These are phyloP conservation scores for Halcyon smyrnensis DNA, from an alignment of 2,797 vertebrate genomes.

Conservation along the genomic window DNA sequence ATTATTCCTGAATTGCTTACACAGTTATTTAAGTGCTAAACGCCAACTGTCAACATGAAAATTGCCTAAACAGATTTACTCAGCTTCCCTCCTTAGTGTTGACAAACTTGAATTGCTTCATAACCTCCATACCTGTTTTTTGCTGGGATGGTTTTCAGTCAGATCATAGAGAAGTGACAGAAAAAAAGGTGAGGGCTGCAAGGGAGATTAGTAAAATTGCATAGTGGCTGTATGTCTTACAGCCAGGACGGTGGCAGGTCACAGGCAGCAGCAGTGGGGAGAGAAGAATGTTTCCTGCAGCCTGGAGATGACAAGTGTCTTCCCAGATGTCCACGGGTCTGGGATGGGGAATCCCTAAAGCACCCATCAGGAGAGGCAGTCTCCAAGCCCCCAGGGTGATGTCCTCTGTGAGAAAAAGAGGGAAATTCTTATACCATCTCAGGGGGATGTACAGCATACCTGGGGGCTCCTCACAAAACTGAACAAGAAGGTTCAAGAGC, in stretches of 20 bases:
- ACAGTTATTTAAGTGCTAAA: background rate
- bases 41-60: background rate
- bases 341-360: background rate
- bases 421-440: background rate
- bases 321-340: background rate
- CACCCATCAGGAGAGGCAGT: background rate
- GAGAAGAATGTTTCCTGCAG: background rate
- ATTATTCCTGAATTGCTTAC: background rate
- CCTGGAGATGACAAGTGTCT: background rate
- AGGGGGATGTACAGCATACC: rapidly evolving
- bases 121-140: background rate
- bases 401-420: background rate
- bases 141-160: background rate
- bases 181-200: background rate
- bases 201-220: background rate
- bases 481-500: rapidly evolving
- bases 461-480: background rate
- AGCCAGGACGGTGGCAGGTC: background rate
- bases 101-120: background rate
- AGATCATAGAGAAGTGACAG: background rate
- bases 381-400: background rate
- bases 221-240: background rate
- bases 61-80: background rate
- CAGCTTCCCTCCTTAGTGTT: background rate
- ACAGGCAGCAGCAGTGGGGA: background rate